Percentiles rank a stretch among this genome's conserved stretches.
phyloP scores from a whole-genome alignment of 2,888 invertebrate genomes.

The Oligia latruncula region DNA sequence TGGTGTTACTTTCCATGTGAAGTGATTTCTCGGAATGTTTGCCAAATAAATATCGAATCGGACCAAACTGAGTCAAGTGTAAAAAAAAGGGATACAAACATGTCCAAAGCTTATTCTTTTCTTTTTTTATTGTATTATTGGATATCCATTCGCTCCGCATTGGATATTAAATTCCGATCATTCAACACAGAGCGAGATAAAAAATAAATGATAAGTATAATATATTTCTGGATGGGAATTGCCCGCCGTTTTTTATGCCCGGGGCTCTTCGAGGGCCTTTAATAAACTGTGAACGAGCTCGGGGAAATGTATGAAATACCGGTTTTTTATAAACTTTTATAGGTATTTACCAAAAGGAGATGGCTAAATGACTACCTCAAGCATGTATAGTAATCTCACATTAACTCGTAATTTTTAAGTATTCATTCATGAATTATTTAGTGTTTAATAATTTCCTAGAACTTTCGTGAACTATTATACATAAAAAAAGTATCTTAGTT shows the following conservation, averaged over 20 bases:
- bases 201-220: constrained; percentile 56
- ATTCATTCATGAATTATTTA: too few relatives aligned
- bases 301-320: constrained; percentile 38
- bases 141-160: constrained; percentile 51
- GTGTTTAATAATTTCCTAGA: too few relatives aligned
- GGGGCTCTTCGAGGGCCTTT: constrained; percentile 30
- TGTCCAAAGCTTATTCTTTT: constrained; percentile 35
- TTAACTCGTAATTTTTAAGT: too few relatives aligned
- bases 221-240: constrained; percentile 43
- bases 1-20: background rate
- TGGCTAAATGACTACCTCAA: too few relatives aligned
- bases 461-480: too few relatives aligned
- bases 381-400: too few relatives aligned
- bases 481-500: too few relatives aligned
- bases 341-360: constrained; percentile 7
- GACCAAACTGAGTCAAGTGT: constrained; percentile 8
- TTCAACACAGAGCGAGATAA: constrained; percentile 44
- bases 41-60: constrained; percentile 27
- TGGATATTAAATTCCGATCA: constrained; percentile 66
- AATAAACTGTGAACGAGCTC: constrained; percentile 59
- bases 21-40: background rate
- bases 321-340: constrained; percentile 24
- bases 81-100: constrained; percentile 23
- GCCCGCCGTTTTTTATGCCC: constrained; percentile 41
- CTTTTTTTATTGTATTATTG: constrained; percentile 57